Conservation (phyloP, 2,797 vertebrate species). For the Lerista edwardsae region DNA sequence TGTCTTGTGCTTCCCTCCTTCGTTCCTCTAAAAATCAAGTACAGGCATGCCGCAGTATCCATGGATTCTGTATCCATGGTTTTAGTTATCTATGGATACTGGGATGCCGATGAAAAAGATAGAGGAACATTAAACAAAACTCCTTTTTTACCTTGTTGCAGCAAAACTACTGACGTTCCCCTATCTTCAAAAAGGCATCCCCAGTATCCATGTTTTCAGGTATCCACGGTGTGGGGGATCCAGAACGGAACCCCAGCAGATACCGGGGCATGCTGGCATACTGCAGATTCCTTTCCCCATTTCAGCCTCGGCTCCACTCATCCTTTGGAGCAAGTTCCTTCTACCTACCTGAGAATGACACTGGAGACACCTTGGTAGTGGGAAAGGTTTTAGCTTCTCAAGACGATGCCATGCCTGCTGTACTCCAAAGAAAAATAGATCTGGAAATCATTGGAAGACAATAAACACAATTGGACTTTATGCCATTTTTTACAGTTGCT, state of each 20-base stretch:
- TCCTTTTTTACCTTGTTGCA: too few species aligned
- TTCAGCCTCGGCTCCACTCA: background rate
- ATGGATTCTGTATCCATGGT: too few species aligned
- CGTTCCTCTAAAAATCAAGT: background rate
- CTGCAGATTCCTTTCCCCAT: background rate
- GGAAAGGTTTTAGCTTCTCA: background rate
- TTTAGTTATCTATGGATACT: too few species aligned
- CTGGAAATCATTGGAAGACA: constrained; percentile 27
- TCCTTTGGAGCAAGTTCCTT: background rate
- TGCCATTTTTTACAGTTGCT: constrained; percentile 38
- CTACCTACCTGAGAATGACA: background rate
- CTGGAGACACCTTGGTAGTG: background rate
- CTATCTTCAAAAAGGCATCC: too few species aligned
- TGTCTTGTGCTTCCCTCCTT: background rate
- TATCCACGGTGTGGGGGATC: too few species aligned
- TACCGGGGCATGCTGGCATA: too few species aligned
- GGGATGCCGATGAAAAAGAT: too few species aligned
- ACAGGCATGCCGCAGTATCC: too few species aligned
- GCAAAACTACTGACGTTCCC: too few species aligned
- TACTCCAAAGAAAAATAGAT: constrained; percentile 7
- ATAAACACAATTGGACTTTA: constrained; percentile 17
- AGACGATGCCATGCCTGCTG: constrained; percentile 28
- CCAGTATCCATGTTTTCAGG: too few species aligned
- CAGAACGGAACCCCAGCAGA: too few species aligned
- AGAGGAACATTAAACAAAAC: too few species aligned